Conservation (phyloP, 1,140 invertebrate genomes). For the Megathymus violae region DNA sequence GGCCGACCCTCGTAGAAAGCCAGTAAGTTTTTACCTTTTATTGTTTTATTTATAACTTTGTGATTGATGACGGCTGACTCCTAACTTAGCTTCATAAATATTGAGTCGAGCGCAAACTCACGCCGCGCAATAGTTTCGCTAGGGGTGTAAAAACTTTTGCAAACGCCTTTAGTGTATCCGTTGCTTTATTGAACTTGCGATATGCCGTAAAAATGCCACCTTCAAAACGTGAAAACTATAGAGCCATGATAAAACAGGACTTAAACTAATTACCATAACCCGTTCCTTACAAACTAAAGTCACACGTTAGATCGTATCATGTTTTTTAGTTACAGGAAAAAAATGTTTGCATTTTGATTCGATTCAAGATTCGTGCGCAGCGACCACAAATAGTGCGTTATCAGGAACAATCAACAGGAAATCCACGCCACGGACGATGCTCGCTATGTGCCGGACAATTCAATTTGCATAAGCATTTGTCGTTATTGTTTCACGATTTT, state of each 20-base stretch:
- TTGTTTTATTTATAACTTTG: conserved; percentile 84
- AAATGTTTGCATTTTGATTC: conserved; percentile 30
- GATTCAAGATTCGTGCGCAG: conserved; percentile 46
- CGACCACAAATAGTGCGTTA: conserved; percentile 62
- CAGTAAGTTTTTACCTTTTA: conserved; percentile 79
- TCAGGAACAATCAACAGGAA: conserved; percentile 56
- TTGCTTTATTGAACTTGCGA: neutral
- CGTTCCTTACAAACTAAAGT: no score
- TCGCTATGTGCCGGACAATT: conserved; percentile 47
- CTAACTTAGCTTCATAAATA: conserved; percentile 80
- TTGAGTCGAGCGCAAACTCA: conserved; percentile 65
- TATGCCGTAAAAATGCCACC: no score
- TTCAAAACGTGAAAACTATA: no score
- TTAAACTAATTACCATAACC: no score
- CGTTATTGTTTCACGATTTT: conserved; percentile 46
- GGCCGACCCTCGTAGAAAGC: conserved; percentile 62
- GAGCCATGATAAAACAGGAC: no score
- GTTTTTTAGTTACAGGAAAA: conserved; percentile 1
- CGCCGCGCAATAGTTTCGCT: conserved; percentile 65
- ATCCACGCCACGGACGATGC: conserved; percentile 42
- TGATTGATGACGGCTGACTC: conserved; percentile 79
- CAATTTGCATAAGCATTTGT: conserved; percentile 65
- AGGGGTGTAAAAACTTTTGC: conserved; percentile 37
- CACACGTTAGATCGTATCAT: conserved; percentile 3
- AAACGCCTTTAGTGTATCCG: conserved; percentile 17